These are phyloP conservation scores for Coranthus polyacanthus DNA, from an alignment of 2,797 vertebrate genomes.

Conservation along the genomic window DNA sequence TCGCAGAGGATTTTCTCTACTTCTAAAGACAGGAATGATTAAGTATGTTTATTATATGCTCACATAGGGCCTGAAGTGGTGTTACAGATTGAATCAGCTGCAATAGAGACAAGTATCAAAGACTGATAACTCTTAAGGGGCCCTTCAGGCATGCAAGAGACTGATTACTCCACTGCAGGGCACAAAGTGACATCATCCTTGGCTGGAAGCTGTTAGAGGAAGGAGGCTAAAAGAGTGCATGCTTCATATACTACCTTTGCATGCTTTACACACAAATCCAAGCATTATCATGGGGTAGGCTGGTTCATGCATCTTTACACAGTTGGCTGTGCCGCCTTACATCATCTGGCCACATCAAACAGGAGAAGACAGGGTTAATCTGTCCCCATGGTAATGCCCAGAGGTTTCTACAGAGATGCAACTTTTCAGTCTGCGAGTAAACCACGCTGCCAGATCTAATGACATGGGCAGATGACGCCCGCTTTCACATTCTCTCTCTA, in stretches of 20 bases:
- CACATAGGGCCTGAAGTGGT: conserved; percentile 65
- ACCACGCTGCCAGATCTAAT: conserved; percentile 47
- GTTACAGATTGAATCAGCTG: conserved; percentile 77
- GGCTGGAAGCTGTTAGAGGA: conserved; percentile 77
- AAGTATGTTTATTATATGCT: conserved; percentile 74
- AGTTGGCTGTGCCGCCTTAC: conserved; percentile 58
- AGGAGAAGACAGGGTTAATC: conserved; percentile 74
- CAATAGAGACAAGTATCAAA: conserved; percentile 78
- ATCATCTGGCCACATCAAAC: conserved; percentile 78
- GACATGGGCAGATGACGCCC: conserved; percentile 35
- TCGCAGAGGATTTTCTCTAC: conserved; percentile 55
- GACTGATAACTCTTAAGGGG: conserved; percentile 79
- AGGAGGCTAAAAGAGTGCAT: conserved; percentile 43
- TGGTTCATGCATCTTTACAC: conserved; percentile 29
- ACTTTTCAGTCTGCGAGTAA: conserved; percentile 49
- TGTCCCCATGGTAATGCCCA: conserved; percentile 58
- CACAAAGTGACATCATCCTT: conserved; percentile 82
- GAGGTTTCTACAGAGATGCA: conserved; percentile 60
- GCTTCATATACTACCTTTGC: conserved; percentile 60
- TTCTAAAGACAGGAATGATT: conserved; percentile 71
- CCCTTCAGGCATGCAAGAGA: conserved; percentile 79
- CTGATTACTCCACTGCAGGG: conserved; percentile 81
- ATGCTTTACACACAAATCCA: conserved; percentile 45
- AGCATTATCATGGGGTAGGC: conserved; percentile 48
- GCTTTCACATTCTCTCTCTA: conserved; percentile 23